These are phyloP conservation scores for Gasterosteus nipponicus DNA, from an alignment of 2,113 vertebrate species.

Conservation along the genomic window DNA sequence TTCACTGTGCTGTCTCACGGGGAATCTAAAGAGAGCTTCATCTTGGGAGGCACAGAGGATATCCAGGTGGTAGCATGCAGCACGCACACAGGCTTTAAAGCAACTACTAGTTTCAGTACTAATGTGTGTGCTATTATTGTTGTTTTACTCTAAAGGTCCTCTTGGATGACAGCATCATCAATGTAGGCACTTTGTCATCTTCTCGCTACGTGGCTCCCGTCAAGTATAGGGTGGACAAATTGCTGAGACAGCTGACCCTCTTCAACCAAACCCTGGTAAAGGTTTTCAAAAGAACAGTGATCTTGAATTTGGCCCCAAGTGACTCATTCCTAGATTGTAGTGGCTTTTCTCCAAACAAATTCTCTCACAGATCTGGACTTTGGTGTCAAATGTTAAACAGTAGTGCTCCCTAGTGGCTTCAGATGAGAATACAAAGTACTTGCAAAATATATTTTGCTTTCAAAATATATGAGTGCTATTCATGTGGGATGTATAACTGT, in stretches of 20 bases:
- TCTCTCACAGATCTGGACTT: background rate
- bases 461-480: background rate
- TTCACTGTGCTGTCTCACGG: conserved; percentile 83
- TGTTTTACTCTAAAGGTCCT: conserved; percentile 76
- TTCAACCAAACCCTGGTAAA: conserved; percentile 88
- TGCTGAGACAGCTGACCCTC: conserved; percentile 81
- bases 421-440: background rate
- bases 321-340: background rate
- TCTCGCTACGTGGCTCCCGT: conserved; percentile 84
- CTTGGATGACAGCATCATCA: conserved; percentile 86
- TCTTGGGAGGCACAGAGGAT: conserved; percentile 86
- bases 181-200: conserved; percentile 82
- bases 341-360: conserved; percentile 5
- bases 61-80: conserved; percentile 80
- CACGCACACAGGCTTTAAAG: background rate
- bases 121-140: background rate
- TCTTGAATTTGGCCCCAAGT: background rate
- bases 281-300: background rate
- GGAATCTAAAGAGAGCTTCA: conserved; percentile 84
- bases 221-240: conserved; percentile 80
- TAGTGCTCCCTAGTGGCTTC: conserved; percentile 52
- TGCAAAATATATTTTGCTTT: background rate
- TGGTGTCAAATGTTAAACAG: conserved; percentile 24
- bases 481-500: background rate
- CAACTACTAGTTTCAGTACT: background rate